phyloP scores from a whole-genome alignment of 1,140 invertebrate species.

The roundworm (Caenorhabditis elegans) region WBcel235 BX284603.4:10247001-10247500 shows the following conservation, averaged over 20 bases:
- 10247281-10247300: too few relatives aligned
- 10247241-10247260: too few relatives aligned
- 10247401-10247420: neutral
- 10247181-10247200: neutral
- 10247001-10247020: too few relatives aligned
- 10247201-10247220: too few relatives aligned
- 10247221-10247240: too few relatives aligned
- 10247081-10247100: neutral
- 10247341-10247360: too few relatives aligned
- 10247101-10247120: neutral
- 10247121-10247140: slow-evolving; percentile 2
- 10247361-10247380: neutral
- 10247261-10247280: too few relatives aligned
- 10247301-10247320: too few relatives aligned
- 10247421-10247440: neutral
- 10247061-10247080: neutral
- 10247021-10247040: neutral
- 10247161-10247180: neutral
- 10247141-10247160: neutral
- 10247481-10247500: neutral
- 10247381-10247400: slow-evolving; percentile 3
- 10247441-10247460: neutral
- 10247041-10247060: slow-evolving; percentile 5
- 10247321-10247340: too few relatives aligned
- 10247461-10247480: neutral